Evolutionary conservation across 2,888 invertebrate genomes (phyloP), one percentile per base, ranked within the genome.

Genomic region (Caenorhabditis auriculariae): DNA sequence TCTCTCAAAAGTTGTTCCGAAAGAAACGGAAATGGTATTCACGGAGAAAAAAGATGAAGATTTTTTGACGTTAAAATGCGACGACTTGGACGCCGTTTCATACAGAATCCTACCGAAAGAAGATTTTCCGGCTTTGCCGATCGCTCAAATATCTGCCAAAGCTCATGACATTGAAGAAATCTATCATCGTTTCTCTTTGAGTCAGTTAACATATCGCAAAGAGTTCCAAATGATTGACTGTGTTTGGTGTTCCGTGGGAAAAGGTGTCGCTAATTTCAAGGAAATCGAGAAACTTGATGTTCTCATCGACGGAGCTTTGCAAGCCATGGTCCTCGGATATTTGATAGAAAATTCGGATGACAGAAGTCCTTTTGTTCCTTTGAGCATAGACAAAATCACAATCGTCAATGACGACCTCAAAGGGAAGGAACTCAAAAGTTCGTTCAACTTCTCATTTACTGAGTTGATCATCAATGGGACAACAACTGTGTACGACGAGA

Each of bases 271-370:
- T 7, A 46, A 44, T 7, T 60, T 64, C 45, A 47, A 47, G 0
- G 35, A 53, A n/a, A 56, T 66, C n/a, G 39, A 55, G 17, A 41
- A 59, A n/a, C 15, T 71, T 12, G 70, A 71, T 43, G 53, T 66
- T 27, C 52, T 67, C n/a, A 54, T 71, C 12, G 70, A 71, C 42
- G 70, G 66, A 19, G 58, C 63, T 6, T 48, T 71, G 12, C 70
- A 71, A 52, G 49, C 65, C 6, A 54, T 71, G 12, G 60, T 63
- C 26, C 38, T 50, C 19, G 57, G 67, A 5, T 63, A 66, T 50
- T 57, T 61, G 7, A 46, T 65, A 4, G 59, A 63, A 27, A 53
- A 59, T 37, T 48, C 46, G 5, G 52, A 59, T 5, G 67, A 68
- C 32, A 23, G 60, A 2, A 54, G 55, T 27, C 49, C 65, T 21